Conservation (phyloP, 2,797 vertebrate genomes). For the Sorex maritimensis region DNA sequence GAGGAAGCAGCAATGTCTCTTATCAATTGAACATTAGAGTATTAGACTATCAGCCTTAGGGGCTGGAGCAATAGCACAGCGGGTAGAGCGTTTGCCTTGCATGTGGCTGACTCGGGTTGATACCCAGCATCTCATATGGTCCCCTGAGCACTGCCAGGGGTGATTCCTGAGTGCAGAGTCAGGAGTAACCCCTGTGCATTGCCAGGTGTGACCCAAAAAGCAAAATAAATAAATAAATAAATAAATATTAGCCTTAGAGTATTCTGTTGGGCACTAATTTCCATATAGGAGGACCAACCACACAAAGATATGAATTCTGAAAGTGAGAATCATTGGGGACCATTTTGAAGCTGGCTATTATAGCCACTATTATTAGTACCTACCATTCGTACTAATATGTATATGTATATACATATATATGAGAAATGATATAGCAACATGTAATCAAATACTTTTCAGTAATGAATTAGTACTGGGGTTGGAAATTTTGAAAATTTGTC, state of each 20-base stretch:
- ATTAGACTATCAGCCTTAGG: no score
- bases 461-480: conserved; percentile 31
- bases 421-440: not conserved
- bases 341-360: conserved; percentile 20
- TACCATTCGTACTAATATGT: conserved; percentile 38
- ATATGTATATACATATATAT: not conserved
- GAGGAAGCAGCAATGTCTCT: conserved; percentile 32
- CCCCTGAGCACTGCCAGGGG: no score
- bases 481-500: conserved; percentile 61
- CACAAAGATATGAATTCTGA: not conserved
- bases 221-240: no score
- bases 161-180: no score
- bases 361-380: conserved; percentile 23
- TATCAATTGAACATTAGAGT: not conserved
- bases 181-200: no score
- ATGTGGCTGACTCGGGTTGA: no score
- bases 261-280: conserved; percentile 28
- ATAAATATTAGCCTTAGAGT: not conserved
- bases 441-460: conserved; percentile 57
- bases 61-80: no score
- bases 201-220: no score
- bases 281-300: not conserved
- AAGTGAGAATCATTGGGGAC: conserved; percentile 36
- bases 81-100: no score
- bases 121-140: no score